Conservation (phyloP, 2,113 vertebrate species). For the Clinocottus analis region DNA sequence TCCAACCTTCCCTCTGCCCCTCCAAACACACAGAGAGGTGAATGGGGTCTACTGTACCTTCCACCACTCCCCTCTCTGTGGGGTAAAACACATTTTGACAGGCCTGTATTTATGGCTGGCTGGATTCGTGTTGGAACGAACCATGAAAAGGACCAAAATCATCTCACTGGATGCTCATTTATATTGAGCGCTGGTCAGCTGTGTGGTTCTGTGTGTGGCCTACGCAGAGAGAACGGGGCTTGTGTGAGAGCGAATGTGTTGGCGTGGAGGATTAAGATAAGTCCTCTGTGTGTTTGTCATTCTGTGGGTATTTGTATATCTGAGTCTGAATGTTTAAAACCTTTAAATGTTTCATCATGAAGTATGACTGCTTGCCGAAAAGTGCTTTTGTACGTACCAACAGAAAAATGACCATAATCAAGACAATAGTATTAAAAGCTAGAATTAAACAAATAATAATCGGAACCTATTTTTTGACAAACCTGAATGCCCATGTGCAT, state of each 20-base stretch:
- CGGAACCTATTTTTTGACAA: background rate
- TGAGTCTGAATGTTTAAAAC: constrained; percentile 31
- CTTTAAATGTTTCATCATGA: background rate
- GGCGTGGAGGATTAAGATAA: constrained; percentile 58
- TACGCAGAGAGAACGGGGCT: constrained; percentile 35
- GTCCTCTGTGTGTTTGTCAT: constrained; percentile 24
- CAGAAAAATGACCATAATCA: background rate
- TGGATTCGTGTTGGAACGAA: constrained; percentile 74
- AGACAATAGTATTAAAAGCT: background rate
- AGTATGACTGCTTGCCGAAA: background rate
- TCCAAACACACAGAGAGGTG: constrained; percentile 76
- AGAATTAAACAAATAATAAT: background rate
- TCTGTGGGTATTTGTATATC: constrained; percentile 45
- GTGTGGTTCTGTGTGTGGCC: constrained; percentile 59
- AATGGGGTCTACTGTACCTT: constrained; percentile 81
- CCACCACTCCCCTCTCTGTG: constrained; percentile 71
- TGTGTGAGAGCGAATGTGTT: constrained; percentile 44
- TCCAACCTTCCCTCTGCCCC: constrained; percentile 62
- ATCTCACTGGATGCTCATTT: constrained; percentile 67
- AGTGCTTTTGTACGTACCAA: background rate
- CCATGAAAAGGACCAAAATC: constrained; percentile 75
- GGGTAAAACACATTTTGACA: constrained; percentile 77
- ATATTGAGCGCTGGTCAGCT: constrained; percentile 66
- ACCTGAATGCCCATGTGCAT: background rate
- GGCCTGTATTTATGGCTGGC: constrained; percentile 79